These are phyloP conservation scores for Cinclus mexicanus DNA, from an alignment of 2,113 vertebrate genomes.

Conservation along the genomic window DNA sequence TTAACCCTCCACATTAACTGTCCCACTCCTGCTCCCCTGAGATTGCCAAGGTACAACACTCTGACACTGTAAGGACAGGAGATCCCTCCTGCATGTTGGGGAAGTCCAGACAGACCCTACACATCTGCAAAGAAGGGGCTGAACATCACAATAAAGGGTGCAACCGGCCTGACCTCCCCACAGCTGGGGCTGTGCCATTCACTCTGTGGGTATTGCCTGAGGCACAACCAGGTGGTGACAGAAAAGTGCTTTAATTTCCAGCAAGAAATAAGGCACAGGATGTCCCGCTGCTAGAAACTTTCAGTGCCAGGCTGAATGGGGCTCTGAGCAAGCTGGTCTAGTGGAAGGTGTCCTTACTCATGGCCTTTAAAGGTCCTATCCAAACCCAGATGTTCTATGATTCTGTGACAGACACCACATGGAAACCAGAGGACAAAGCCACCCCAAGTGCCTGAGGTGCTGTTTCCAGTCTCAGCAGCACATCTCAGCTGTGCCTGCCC, in stretches of 20 bases:
- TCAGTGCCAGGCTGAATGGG: neutral
- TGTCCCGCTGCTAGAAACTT: neutral
- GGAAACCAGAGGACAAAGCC: accelerated
- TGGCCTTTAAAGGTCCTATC: neutral
- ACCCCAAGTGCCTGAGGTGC: accelerated
- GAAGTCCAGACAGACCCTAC: neutral
- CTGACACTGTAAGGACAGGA: neutral
- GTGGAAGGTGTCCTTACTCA: neutral
- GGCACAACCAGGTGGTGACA: accelerated
- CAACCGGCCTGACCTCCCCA: accelerated
- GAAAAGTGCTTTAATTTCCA: neutral
- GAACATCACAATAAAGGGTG: neutral
- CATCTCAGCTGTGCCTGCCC: neutral
- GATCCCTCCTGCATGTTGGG: neutral
- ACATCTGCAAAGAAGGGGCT: neutral
- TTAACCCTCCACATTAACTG: neutral
- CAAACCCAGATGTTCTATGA: neutral
- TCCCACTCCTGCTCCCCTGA: neutral
- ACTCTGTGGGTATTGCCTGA: neutral
- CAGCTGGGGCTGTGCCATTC: neutral
- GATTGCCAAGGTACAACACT: neutral
- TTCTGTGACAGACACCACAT: accelerated
- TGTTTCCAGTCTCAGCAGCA: neutral
- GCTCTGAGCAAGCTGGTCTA: neutral
- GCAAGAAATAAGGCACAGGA: neutral